Base-by-base conservation (phyloP, 2,113 vertebrate species). In the Dermatemys mawii region DNA sequence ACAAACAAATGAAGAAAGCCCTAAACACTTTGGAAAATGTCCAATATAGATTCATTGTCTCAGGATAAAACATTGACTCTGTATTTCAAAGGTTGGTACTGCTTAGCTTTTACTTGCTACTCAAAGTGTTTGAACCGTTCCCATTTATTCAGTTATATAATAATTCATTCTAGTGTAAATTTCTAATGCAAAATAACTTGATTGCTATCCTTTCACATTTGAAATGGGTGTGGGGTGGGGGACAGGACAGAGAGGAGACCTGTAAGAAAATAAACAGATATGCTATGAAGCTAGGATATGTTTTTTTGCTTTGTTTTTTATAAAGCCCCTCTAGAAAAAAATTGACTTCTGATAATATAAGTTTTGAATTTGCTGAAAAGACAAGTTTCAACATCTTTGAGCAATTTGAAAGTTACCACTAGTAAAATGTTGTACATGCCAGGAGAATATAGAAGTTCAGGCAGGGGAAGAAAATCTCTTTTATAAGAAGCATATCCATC, bases 201-300 rank as follows among this genome's bases (percentile, higher is more conserved):
- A 53, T 81, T 44, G 75, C 16, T 35, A 27, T 10, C 41, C 27
- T 81, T 91, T 88, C 49, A 22, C 41, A 11, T 21, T 32, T 89
- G 29, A 44, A 90, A 89, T 44, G 54, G 41, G 80, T 91, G 75
- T 27, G 87, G 57, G 57, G 86, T n/a, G n/a, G n/a, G n/a, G n/a
- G n/a, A n/a, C n/a, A n/a, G n/a, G 88, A 50, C n/a, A 1, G 8
- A 4, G 24, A 7, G 1, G 5, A 1, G 3, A 5, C 26, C 6
- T 14, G 55, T 50, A 88, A 35, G n/a, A 70, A 73, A 84, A 49
- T 22, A 24, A 11, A 6, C 29, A 84, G 81, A 83, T 44, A 55
- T 2, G 26, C 24, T 55, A 55, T 55, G 10, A 55, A 55, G 26
- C 54, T 55, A 26, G 24, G 9, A 26, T 26, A 10, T 79, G 32